These are phyloP conservation scores for Pachypsylla venusta DNA, from an alignment of 1,140 invertebrate genomes.

Conservation along the genomic window DNA sequence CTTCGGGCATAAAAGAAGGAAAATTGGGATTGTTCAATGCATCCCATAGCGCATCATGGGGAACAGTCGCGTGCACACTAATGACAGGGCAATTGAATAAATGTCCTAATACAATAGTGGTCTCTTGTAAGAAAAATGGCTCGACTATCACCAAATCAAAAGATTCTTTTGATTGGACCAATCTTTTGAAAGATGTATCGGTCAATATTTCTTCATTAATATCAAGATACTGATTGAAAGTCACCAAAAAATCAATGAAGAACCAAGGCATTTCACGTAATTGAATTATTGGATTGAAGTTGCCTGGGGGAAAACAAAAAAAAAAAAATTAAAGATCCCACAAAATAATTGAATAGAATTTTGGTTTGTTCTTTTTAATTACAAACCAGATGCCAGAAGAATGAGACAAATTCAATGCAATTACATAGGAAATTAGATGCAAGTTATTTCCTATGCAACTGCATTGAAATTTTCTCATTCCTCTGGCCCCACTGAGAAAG, in stretches of 20 bases:
- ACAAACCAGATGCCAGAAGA: no score
- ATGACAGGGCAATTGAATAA: constrained; percentile 27
- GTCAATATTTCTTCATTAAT: constrained; percentile 3
- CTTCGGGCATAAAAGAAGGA: not conserved
- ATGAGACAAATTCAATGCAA: no score
- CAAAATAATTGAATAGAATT: no score
- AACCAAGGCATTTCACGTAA: not conserved
- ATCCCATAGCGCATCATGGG: not conserved
- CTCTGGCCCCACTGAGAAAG: no score
- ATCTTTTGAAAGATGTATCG: not conserved
- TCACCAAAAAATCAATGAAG: not conserved
- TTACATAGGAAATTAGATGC: no score
- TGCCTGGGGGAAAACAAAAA: not conserved
- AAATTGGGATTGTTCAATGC: not conserved
- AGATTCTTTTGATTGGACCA: constrained; percentile 17
- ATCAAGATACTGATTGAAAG: not conserved
- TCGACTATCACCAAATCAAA: constrained; percentile 29
- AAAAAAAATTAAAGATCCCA: not conserved
- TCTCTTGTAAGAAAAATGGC: constrained; percentile 26
- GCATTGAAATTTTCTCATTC: no score
- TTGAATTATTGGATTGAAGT: not conserved
- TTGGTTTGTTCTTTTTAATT: no score
- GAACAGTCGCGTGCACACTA: not conserved
- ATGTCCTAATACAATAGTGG: constrained; percentile 24
- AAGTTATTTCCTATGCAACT: no score